A percentile compares a stretch with the other conserved stretches of the same genome.
Evolutionary conservation across 2,888 invertebrate species (phyloP).

Genomic region (Synergus gifuensis): DNA sequence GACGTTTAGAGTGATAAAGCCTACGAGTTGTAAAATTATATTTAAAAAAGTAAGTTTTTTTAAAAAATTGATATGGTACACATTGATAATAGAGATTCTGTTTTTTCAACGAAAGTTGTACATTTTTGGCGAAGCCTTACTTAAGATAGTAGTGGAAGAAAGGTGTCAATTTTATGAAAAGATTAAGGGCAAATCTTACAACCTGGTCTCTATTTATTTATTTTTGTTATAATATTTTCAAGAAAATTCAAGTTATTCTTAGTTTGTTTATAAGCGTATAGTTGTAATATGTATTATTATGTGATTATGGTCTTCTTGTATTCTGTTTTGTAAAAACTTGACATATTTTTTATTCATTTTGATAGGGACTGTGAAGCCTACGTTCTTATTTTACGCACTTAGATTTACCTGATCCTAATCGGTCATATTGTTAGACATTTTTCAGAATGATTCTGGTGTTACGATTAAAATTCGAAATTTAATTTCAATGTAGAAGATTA

Average conservation of each 20-base stretch:
- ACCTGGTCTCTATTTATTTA: background rate
- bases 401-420: background rate
- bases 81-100: background rate
- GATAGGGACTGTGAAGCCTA: too few species aligned
- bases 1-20: background rate
- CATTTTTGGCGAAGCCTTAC: conserved; percentile 4
- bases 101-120: background rate
- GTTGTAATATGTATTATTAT: too few species aligned
- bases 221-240: background rate
- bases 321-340: too few species aligned
- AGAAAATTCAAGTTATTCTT: too few species aligned
- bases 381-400: background rate
- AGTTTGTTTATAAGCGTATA: too few species aligned
- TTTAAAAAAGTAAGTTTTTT: background rate
- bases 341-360: too few species aligned
- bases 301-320: too few species aligned
- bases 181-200: background rate
- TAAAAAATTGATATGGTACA: background rate
- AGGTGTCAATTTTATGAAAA: background rate
- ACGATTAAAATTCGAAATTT: background rate
- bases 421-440: background rate
- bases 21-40: conserved; percentile 4
- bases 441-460: background rate
- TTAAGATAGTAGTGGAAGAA: background rate
- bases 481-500: background rate